A percentile compares a stretch with the other conserved stretches of the same genome.
These are phyloP conservation scores for Penaeus chinensis DNA, from an alignment of 1,140 invertebrate genomes.

Conservation along the genomic window DNA sequence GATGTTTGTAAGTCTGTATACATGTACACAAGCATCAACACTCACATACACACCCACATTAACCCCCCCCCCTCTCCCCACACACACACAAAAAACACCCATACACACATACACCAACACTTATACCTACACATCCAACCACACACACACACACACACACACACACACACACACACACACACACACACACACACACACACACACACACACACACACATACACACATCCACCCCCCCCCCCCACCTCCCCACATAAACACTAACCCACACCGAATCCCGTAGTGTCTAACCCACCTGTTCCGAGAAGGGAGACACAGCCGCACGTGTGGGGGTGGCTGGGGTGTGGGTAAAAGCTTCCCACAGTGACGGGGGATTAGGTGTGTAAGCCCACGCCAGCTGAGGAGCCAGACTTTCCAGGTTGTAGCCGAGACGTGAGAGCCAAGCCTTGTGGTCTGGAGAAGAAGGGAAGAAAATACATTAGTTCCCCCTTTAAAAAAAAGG, in stretches of 20 bases:
- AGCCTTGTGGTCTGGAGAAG: constrained; percentile 78
- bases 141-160: constrained; percentile 12
- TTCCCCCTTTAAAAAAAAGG: no score
- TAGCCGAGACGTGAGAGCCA: constrained; percentile 88
- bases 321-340: constrained; percentile 60
- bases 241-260: neutral
- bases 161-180: neutral
- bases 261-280: no score
- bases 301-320: constrained; percentile 65
- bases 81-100: neutral
- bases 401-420: constrained; percentile 86
- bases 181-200: neutral
- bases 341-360: constrained; percentile 70
- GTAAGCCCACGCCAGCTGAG: constrained; percentile 74
- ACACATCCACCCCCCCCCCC: neutral
- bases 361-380: constrained; percentile 72
- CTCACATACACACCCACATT: neutral
- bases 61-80: no score
- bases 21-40: neutral
- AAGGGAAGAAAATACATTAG: no score
- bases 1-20: no score
- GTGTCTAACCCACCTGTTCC: constrained; percentile 48
- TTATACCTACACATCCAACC: neutral
- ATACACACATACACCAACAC: neutral
- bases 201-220: neutral